phyloP scores from a whole-genome alignment of 92 coral and sea anemone genomes.

The Palythoa grandiflora region DNA sequence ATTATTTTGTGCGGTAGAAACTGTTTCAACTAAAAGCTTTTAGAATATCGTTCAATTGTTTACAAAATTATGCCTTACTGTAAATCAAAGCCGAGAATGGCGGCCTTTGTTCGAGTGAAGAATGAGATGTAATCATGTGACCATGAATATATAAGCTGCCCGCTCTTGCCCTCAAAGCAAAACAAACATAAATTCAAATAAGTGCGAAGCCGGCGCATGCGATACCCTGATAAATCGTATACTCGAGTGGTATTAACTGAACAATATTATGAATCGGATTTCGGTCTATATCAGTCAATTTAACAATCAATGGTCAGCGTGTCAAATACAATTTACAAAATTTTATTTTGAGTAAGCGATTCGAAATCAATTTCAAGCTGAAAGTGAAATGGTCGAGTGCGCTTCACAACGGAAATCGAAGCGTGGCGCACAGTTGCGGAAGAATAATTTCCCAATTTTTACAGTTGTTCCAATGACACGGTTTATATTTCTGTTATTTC shows the following conservation, averaged over 20 bases:
- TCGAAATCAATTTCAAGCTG: neutral
- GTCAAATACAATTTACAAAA: neutral
- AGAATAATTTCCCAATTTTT: neutral
- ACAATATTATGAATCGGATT: constrained; percentile 44
- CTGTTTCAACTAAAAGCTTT: neutral
- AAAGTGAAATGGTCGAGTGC: neutral
- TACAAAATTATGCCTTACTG: neutral
- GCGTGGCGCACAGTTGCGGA: neutral
- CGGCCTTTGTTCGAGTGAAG: constrained; percentile 15
- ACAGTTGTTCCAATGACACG: constrained; percentile 20
- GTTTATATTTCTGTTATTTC: neutral
- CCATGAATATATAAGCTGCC: constrained; percentile 28
- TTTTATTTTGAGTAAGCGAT: neutral
- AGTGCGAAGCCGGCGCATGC: constrained; percentile 23
- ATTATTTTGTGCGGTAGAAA: neutral
- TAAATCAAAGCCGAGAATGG: neutral
- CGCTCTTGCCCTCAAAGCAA: constrained; percentile 21
- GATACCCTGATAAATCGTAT: constrained; percentile 36
- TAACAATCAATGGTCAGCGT: neutral
- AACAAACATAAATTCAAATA: constrained; percentile 40
- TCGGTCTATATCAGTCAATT: constrained; percentile 17
- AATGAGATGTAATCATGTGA: constrained; percentile 38
- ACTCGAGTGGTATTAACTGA: neutral
- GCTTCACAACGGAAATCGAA: neutral
- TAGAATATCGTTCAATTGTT: neutral